phyloP scores from a whole-genome alignment of 1,140 invertebrate genomes.

The Diabrotica undecimpunctata region DNA sequence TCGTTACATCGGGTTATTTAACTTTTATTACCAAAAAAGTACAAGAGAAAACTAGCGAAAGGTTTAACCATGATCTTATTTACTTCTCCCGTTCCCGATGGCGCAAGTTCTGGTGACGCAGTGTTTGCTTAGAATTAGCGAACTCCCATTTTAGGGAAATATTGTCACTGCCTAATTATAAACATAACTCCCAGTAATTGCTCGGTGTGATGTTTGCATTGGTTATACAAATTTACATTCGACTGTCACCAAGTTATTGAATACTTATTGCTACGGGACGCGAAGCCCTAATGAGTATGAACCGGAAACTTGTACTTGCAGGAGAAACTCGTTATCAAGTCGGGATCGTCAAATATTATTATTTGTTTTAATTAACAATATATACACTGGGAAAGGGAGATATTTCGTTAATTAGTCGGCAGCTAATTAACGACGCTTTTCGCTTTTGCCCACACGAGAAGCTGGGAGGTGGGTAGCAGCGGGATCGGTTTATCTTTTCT shows the following conservation, averaged over 20 bases:
- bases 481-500: neutral
- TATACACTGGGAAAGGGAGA: conserved; percentile 14
- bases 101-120: conserved; percentile 8
- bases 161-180: conserved; percentile 47
- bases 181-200: conserved; percentile 46
- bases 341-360: conserved; percentile 31
- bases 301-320: conserved; percentile 27
- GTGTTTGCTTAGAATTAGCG: conserved; percentile 44
- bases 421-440: conserved; percentile 9
- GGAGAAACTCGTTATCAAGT: conserved; percentile 28
- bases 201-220: conserved; percentile 43
- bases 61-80: neutral
- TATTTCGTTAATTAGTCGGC: conserved; percentile 18
- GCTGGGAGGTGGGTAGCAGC: too few species aligned
- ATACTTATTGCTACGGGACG: conserved; percentile 34
- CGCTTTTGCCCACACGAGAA: neutral
- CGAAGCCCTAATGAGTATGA: conserved; percentile 25
- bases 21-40: too few species aligned
- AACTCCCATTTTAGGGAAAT: conserved; percentile 41
- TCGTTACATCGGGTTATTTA: too few species aligned
- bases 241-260: conserved; percentile 37
- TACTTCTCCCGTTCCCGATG: neutral
- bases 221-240: conserved; percentile 44
- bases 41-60: neutral
- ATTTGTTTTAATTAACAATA: conserved; percentile 31